Conservation (phyloP, 2,113 vertebrate species). For the Pogona vitticeps region DNA sequence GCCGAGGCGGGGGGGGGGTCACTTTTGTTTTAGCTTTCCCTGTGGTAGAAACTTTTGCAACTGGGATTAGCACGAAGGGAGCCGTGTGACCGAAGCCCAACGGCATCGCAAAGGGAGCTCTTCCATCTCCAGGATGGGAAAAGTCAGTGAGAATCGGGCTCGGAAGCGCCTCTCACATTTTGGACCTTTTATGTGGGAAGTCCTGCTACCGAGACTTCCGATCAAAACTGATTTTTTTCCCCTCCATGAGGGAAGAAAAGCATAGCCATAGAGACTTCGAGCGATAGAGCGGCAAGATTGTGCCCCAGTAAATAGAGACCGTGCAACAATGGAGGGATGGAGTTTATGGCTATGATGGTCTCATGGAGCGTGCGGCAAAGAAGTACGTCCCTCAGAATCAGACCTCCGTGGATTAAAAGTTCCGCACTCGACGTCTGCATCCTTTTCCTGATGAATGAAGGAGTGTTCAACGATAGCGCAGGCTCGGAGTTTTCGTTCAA, state of each 20-base stretch:
- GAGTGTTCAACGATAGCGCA: neutral
- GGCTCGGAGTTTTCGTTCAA: neutral
- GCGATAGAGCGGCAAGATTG: neutral
- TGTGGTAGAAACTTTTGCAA: too few relatives aligned
- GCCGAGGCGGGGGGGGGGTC: too few relatives aligned
- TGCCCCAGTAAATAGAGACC: neutral
- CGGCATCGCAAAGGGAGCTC: neutral
- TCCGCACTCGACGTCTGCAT: neutral
- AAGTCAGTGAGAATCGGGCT: neutral
- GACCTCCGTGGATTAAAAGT: too few relatives aligned
- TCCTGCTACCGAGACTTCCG: neutral
- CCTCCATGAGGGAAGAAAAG: neutral
- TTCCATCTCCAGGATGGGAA: neutral
- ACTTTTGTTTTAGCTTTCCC: too few relatives aligned
- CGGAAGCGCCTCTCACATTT: neutral
- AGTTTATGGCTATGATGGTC: neutral
- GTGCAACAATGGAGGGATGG: neutral
- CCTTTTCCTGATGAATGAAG: neutral
- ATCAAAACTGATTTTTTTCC: neutral
- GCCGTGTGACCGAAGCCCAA: too few relatives aligned
- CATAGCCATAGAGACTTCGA: neutral
- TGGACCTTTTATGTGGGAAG: neutral
- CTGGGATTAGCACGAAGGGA: too few relatives aligned
- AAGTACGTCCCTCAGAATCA: neutral
- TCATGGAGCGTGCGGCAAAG: neutral